Percentiles rank a stretch among this genome's conserved stretches.
phyloP scores from a whole-genome alignment of 2,888 invertebrate genomes.

The Barypeithes pellucidus region DNA sequence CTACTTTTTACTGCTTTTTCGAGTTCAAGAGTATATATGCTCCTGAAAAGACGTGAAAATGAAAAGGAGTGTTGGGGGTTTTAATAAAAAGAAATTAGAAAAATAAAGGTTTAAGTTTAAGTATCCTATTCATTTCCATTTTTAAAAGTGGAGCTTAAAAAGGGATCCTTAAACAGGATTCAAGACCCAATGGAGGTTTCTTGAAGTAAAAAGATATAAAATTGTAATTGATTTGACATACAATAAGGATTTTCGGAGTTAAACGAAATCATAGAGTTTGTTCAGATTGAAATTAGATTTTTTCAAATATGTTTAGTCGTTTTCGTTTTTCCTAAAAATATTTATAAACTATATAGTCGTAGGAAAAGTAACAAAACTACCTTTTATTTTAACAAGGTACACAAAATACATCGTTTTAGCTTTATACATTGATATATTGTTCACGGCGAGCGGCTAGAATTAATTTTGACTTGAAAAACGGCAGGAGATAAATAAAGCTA shows the following conservation, averaged over 20 bases:
- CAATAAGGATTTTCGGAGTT: not conserved
- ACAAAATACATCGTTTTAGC: constrained; percentile 27
- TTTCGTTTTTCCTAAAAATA: too few relatives aligned
- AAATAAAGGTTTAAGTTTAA: constrained; percentile 36
- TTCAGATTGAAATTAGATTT: too few relatives aligned
- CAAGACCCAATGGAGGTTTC: not conserved
- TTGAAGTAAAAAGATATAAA: not conserved
- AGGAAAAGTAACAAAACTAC: constrained; percentile 16
- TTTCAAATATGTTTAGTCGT: too few relatives aligned
- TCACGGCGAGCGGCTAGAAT: constrained; percentile 35
- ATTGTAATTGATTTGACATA: constrained; percentile 14
- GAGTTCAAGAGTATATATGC: constrained; percentile 21
- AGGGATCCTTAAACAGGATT: constrained; percentile 11
- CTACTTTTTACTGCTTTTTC: constrained; percentile 11
- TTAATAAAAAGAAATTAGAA: constrained; percentile 26
- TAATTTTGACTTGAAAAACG: constrained; percentile 51
- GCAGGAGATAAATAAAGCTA: constrained; percentile 57
- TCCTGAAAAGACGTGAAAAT: constrained; percentile 21
- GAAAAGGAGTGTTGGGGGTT: constrained; percentile 36
- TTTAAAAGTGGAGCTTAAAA: constrained; percentile 26
- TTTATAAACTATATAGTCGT: too few relatives aligned
- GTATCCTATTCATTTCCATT: constrained; percentile 30
- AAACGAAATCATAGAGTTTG: too few relatives aligned
- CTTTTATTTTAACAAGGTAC: constrained; percentile 33
- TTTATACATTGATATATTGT: constrained; percentile 36